Evolutionary conservation across 2,797 vertebrate species (phyloP), one percentile per base, ranked within the genome.

Genomic region (Acanthopagrus latus): DNA sequence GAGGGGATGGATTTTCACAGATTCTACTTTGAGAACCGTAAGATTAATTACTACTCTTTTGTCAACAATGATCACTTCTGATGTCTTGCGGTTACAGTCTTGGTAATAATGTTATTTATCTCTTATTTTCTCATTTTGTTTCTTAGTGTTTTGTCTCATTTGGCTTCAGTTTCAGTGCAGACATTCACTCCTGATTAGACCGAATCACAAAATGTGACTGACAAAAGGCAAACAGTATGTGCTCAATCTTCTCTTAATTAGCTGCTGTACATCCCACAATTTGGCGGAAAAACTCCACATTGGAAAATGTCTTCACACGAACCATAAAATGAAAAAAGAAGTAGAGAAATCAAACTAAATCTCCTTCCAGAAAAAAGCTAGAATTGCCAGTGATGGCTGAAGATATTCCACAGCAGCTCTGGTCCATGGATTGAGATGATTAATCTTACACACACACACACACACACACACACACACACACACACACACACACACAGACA

Each of bases 1-100:
- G 98, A 99, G 91, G 98, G 98, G 38, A 99, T 99, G 97, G 98
- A 99, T 83, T 99, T 99, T 92, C 98, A 99, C 93, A 96, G 97
- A 92, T 99, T 99, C 94, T 99, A 99, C 94, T 99, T 99, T 7
- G 98, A 99, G 91, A 99, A 99, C 90, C 91, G 98, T 99, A 95
- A 96, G 97, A 78, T 17, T 20, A 0, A 54, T 12, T 2, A 3
- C 74, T 0, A 7, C 33, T 33, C 33, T 33, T 33, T 25, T 46
- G 9, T 3, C 16, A 11, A 54, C 43, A 17, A 25, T 17, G 7
- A 51, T 56, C 4, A 11, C 17, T 17, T 44, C 23, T 59, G 13
- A 59, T 2, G 2, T 43, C 47, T 9, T 51, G 7, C 38, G 60
- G 62, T 57, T 33, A 5, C n/a, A 10, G 0, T 6, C 25, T 21